These are phyloP conservation scores for Epinotia nisella DNA, from an alignment of 2,888 invertebrate species.

Conservation along the genomic window DNA sequence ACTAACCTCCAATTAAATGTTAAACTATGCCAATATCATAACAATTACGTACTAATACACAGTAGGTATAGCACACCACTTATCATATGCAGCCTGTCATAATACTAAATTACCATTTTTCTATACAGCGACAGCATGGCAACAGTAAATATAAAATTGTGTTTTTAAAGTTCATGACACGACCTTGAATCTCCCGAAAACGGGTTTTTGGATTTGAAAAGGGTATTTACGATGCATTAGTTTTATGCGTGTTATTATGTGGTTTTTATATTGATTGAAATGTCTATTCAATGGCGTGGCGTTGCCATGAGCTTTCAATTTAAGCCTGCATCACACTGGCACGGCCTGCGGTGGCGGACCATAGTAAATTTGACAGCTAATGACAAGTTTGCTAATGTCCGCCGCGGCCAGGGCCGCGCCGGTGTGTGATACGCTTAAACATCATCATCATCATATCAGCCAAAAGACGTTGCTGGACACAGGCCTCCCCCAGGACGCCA, in stretches of 20 bases:
- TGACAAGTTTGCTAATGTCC: too few relatives aligned
- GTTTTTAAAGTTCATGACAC: constrained; percentile 1
- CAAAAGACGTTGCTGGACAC: too few relatives aligned
- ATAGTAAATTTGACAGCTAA: too few relatives aligned
- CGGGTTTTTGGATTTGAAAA: not conserved
- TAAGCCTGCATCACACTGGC: too few relatives aligned
- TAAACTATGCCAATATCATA: not conserved
- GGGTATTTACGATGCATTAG: not conserved
- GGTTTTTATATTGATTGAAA: too few relatives aligned
- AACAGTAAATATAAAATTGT: not conserved
- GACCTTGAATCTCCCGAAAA: not conserved
- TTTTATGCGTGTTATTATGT: not conserved
- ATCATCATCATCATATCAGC: too few relatives aligned
- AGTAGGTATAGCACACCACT: not conserved
- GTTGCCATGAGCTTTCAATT: too few relatives aligned
- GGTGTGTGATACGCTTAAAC: too few relatives aligned
- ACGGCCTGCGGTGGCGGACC: too few relatives aligned
- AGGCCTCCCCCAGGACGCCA: too few relatives aligned
- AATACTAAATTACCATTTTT: constrained; percentile 5
- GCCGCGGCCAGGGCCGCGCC: too few relatives aligned
- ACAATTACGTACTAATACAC: not conserved
- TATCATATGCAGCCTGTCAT: not conserved
- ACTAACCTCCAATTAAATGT: not conserved
- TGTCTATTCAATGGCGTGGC: too few relatives aligned
- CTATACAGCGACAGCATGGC: not conserved